Evolutionary conservation across 2,797 vertebrate species (phyloP).

Genomic region (Chelidonichthys spinosus): DNA sequence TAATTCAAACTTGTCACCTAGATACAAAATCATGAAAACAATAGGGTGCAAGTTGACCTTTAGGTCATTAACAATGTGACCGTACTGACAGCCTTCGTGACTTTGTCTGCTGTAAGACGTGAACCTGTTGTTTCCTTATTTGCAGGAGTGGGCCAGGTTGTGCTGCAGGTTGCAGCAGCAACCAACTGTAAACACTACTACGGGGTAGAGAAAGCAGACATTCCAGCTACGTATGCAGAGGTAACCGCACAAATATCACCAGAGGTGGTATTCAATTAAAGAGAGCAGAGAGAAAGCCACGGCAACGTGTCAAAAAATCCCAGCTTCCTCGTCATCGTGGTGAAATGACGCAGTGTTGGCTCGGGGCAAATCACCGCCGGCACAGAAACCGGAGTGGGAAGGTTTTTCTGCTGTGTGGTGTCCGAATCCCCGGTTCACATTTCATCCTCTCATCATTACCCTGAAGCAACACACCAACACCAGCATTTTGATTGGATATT

Average conservation of each 20-base stretch:
- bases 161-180: constrained; percentile 97
- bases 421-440: constrained; percentile 7
- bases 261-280: neutral
- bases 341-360: constrained; percentile 7
- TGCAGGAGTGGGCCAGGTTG: constrained; percentile 97
- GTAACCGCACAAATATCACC: constrained; percentile 73
- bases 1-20: neutral
- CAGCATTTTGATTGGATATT: constrained; percentile 6
- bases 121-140: constrained; percentile 26
- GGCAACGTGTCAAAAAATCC: neutral
- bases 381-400: neutral
- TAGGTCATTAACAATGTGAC: neutral
- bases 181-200: constrained; percentile 99
- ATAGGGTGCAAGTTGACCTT: neutral
- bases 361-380: constrained; percentile 1
- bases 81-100: neutral
- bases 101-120: constrained; percentile 1
- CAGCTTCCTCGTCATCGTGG: neutral
- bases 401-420: neutral
- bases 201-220: constrained; percentile 98
- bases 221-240: constrained; percentile 98
- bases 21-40: neutral
- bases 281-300: neutral
- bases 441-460: constrained; percentile 6
- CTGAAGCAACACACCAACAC: neutral